These are phyloP conservation scores for Drosophila subpulchrella DNA, from an alignment of 1,140 invertebrate genomes.

Conservation along the genomic window DNA sequence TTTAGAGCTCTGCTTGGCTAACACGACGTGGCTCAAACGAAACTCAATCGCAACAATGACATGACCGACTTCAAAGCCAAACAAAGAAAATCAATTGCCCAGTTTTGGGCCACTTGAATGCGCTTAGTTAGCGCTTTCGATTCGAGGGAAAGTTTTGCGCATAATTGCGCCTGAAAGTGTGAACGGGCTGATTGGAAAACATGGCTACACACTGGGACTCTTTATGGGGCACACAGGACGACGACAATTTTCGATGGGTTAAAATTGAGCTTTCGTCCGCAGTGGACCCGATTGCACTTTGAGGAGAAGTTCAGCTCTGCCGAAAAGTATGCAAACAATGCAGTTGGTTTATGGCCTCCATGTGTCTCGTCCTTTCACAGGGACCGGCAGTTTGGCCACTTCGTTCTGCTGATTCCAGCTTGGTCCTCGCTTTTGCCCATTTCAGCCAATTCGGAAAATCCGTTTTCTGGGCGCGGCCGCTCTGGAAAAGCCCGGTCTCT, in stretches of 20 bases:
- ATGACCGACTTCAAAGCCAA: conserved; percentile 22
- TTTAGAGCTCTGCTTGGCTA: conserved; percentile 21
- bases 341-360: conserved; percentile 34
- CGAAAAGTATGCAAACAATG: conserved; percentile 57
- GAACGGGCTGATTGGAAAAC: conserved; percentile 25
- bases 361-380: background rate
- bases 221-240: conserved; percentile 11
- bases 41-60: conserved; percentile 22
- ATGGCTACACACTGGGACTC: conserved; percentile 6
- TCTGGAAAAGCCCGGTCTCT: conserved; percentile 25
- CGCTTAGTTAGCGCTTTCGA: conserved; percentile 62
- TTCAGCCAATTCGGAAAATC: conserved; percentile 28
- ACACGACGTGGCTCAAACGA: conserved; percentile 3
- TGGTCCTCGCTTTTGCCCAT: conserved; percentile 3
- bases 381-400: background rate
- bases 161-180: conserved; percentile 36
- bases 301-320: conserved; percentile 2
- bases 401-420: conserved; percentile 2
- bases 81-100: conserved; percentile 57
- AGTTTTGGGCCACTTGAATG: conserved; percentile 46
- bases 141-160: conserved; percentile 31
- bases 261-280: conserved; percentile 40
- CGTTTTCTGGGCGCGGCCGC: conserved; percentile 50
- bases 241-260: conserved; percentile 22
- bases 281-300: conserved; percentile 9